Evolutionary conservation across 2,113 vertebrate species (phyloP), one percentile per base, ranked within the genome.

Genomic region (Tupaia chinensis): DNA sequence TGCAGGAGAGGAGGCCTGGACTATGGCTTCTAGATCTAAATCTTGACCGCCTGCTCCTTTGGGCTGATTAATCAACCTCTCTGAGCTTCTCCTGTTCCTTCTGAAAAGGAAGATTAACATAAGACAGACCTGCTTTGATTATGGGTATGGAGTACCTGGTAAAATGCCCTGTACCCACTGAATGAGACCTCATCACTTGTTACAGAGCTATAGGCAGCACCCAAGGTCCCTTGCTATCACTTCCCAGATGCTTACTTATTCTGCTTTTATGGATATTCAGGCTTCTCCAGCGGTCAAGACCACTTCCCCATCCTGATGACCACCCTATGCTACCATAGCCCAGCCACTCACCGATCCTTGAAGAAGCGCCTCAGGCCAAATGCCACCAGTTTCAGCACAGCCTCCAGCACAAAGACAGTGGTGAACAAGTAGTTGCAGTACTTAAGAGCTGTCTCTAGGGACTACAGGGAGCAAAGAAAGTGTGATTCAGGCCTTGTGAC

Each of bases 361-460:
- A 99, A 99, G 98, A 99, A 99, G 88, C 99, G 99, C 12, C 99
- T 98, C 92, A 99, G 98, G 83, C 99, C 99, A 19, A 99, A 99
- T 0, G 99, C 99, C 96, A 99, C 99, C 98, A 99, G 98, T 97
- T 99, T 99, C 96, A 99, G 98, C 60, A 99, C 98, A 11, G 99
- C 98, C 98, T 99, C 99, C 98, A 99, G 98, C 97, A 99, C 99
- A 97, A 99, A 99, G 86, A 99, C 99, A 3, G 99, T 99, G 97
- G 99, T 99, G 98, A 99, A 99, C 98, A 99, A 98, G 97, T 99
- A 99, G 99, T 99, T 99, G 98, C 99, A 99, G 98, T 99, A 99
- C 97, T 99, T 99, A 96, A 99, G 99, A 60, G 99, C 99, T 0
- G 99, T 99, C 98, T 99, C 99, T 98, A 99, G 98, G 73, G 99